Evolutionary conservation across 37 sponge, comb jelly and placozoan species (phyloP).

Genomic region (Petrosia ficiformis): DNA sequence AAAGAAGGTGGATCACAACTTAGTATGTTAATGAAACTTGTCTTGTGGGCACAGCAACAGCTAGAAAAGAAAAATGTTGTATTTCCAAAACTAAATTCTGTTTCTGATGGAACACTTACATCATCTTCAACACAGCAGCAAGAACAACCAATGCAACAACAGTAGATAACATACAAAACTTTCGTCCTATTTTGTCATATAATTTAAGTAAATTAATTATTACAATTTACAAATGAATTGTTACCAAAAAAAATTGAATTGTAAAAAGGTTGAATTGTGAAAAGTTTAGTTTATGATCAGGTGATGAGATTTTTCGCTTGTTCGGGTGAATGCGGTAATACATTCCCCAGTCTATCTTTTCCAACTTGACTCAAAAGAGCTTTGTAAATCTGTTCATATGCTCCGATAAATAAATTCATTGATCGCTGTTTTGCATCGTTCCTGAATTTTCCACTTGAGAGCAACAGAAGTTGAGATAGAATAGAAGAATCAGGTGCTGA

Average conservation of each 20-base stretch:
- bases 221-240: no score
- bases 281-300: no score
- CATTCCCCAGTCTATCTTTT: neutral
- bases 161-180: neutral
- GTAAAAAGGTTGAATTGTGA: no score
- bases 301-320: constrained; percentile 21
- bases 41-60: constrained; percentile 80
- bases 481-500: constrained; percentile 59
- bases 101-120: constrained; percentile 47
- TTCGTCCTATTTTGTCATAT: no score
- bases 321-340: constrained; percentile 35
- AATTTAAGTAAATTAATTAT: no score
- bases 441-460: constrained; percentile 35
- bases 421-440: constrained; percentile 28
- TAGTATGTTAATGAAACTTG: constrained; percentile 72
- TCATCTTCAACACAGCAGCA: neutral
- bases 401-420: constrained; percentile 24
- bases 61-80: constrained; percentile 56
- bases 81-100: constrained; percentile 52
- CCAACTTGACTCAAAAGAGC: constrained; percentile 19
- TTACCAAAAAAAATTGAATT: no score
- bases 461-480: constrained; percentile 34
- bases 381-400: constrained; percentile 44
- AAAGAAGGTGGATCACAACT: constrained; percentile 57
- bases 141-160: neutral